Percentiles rank a stretch among this genome's conserved stretches.
Conservation (phyloP, 1,140 invertebrate genomes). For the Limonius californicus region DNA sequence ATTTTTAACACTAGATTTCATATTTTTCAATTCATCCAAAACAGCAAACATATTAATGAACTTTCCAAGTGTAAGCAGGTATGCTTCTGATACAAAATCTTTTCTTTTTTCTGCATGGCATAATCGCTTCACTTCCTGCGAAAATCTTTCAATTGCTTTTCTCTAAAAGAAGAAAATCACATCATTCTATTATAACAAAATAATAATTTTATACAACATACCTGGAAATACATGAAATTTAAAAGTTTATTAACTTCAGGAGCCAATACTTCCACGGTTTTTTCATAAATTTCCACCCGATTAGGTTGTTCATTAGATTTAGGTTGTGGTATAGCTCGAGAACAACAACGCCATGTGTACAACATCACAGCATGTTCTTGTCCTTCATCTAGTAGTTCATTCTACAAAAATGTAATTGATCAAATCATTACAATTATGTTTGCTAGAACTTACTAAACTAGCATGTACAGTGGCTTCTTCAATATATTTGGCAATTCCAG, state of each 20-base stretch:
- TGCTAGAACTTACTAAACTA: slow-evolving; percentile 84
- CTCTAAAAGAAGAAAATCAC: slow-evolving; percentile 60
- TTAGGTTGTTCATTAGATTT: slow-evolving; percentile 99
- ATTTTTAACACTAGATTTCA: slow-evolving; percentile 99
- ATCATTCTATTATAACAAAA: slow-evolving; percentile 2
- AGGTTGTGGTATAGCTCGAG: slow-evolving; percentile 94
- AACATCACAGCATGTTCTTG: slow-evolving; percentile 97
- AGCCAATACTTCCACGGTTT: slow-evolving; percentile 94
- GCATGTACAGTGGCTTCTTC: slow-evolving; percentile 99
- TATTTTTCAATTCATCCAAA: slow-evolving; percentile 98
- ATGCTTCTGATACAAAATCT: slow-evolving; percentile 99
- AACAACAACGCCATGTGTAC: slow-evolving; percentile 99
- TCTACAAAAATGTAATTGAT: no score
- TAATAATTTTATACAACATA: slow-evolving; percentile 46
- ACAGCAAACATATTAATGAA: slow-evolving; percentile 99
- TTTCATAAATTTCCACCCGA: slow-evolving; percentile 96
- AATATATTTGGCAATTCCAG: slow-evolving; percentile 97
- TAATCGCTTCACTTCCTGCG: slow-evolving; percentile 89
- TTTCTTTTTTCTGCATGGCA: slow-evolving; percentile 96
- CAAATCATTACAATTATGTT: no score
- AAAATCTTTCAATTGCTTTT: slow-evolving; percentile 95
- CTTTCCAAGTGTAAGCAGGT: slow-evolving; percentile 96
- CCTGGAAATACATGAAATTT: slow-evolving; percentile 98
- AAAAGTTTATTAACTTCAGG: slow-evolving; percentile 96
- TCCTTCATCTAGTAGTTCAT: slow-evolving; percentile 95